Conservation (phyloP, 1,140 invertebrate genomes). For the Drosophila sp. region DNA sequence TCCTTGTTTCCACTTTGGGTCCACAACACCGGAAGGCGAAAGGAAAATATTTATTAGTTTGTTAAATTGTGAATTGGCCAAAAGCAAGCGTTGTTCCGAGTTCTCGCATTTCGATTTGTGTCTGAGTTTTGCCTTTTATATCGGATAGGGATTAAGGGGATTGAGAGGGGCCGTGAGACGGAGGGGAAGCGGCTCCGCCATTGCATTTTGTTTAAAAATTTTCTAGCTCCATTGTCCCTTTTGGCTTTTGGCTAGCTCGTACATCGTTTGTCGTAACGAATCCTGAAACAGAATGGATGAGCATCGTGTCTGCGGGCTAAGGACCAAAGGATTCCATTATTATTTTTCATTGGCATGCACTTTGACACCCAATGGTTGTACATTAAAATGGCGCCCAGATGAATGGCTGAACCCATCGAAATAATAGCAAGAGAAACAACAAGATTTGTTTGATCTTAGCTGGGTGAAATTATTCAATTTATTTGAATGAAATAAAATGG, state of each 20-base stretch:
- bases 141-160: background rate
- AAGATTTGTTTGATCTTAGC: background rate
- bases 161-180: background rate
- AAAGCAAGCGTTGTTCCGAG: slow-evolving; percentile 16
- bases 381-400: slow-evolving; percentile 11
- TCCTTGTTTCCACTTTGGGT: slow-evolving; percentile 29
- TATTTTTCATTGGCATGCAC: slow-evolving; percentile 23
- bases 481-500: too few species aligned
- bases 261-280: slow-evolving; percentile 16
- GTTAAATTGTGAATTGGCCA: slow-evolving; percentile 82
- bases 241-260: slow-evolving; percentile 20
- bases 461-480: background rate
- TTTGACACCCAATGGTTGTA: slow-evolving; percentile 21
- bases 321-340: slow-evolving; percentile 20
- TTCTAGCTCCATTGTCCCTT: slow-evolving; percentile 7
- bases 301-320: background rate
- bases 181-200: background rate
- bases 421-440: background rate
- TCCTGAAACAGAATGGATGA: slow-evolving; percentile 2
- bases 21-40: slow-evolving; percentile 70
- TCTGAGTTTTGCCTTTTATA: slow-evolving; percentile 8
- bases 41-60: slow-evolving; percentile 82
- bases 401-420: slow-evolving; percentile 1
- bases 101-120: slow-evolving; percentile 20
- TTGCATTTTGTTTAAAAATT: slow-evolving; percentile 18